These are phyloP conservation scores for Mormyrops attenuatus DNA, from an alignment of 2,797 vertebrate genomes.

Conservation along the genomic window DNA sequence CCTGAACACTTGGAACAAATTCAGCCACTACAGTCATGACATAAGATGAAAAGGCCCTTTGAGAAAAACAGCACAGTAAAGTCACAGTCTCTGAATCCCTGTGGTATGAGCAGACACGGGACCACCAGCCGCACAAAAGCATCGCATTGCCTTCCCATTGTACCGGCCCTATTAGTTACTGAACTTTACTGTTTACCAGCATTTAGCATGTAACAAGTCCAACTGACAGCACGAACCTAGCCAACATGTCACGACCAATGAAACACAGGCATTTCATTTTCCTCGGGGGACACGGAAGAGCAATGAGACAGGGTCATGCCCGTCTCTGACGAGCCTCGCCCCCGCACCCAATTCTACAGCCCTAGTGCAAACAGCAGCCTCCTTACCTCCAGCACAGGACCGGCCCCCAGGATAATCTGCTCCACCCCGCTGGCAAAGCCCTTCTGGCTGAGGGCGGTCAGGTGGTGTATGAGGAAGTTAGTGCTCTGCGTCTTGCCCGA, in stretches of 20 bases:
- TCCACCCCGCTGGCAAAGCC: slow-evolving; percentile 97
- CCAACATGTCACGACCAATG: background rate
- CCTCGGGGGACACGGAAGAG: background rate
- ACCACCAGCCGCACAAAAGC: background rate
- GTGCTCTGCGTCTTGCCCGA: slow-evolving; percentile 98
- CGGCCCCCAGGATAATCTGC: slow-evolving; percentile 96
- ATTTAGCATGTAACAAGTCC: background rate
- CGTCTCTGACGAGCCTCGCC: background rate
- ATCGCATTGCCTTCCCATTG: background rate
- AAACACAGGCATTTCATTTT: background rate
- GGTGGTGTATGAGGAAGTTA: slow-evolving; percentile 97
- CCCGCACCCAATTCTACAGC: background rate
- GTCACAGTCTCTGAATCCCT: too few species aligned
- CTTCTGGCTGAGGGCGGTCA: slow-evolving; percentile 97
- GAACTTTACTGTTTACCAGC: background rate
- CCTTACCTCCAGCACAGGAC: slow-evolving; percentile 94
- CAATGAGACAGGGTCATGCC: background rate
- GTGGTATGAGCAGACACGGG: background rate
- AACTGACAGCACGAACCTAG: background rate
- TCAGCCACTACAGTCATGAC: background rate
- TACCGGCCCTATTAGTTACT: background rate
- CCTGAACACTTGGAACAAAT: background rate
- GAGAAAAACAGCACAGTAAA: background rate
- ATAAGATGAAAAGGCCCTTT: background rate
- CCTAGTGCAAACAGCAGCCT: slow-evolving; percentile 1